Base-by-base conservation (phyloP, 2,888 invertebrate species). In the Diarsia mendica region DNA sequence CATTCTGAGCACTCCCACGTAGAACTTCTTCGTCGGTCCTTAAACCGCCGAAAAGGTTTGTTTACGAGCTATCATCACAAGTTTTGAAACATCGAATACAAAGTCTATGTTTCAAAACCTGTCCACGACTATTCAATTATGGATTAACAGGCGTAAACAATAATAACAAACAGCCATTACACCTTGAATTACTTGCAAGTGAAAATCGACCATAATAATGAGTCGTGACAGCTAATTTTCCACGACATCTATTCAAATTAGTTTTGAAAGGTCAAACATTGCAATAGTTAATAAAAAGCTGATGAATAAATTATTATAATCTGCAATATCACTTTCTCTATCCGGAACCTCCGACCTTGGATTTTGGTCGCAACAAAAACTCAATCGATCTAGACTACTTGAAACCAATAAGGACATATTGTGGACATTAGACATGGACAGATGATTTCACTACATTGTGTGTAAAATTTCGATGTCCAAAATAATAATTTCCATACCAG, bases 241-340 rank as follows among this genome's bases (percentile, higher is more conserved):
- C 67, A 39, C 69, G 44, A 69, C 65, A 61, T 84, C 58, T 67
- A 80, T 84, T 75, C 51, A 81, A 84, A 80, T 81, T 55, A 80
- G 60, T 80, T 51, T 39, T 64, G 3, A 28, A 84, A 82, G 80
- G 84, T 68, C 80, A 61, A 63, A 28, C 23, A 53, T 53, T 84
- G 81, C 84, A 71, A 76, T 61, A 72, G 13, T 15, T 39, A 13
- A 69, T 60, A 75, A 77, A 79, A 75, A 75, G 15, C 6, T 18
- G 48, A 53, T 48, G 44, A 70, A 79, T 67, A 74, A 70, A 68
- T 77, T 61, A 75, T 65, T 46, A 66, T 33, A 39, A 70, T 39
- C 48, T 1, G 51, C 18, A 8, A 51, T 13, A 10, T 53, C 53
- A 79, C 79, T 83, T 85, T 85, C 77, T 20, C 39, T 51, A 18